Base-by-base conservation (phyloP, 30 jellyfish, hydroid and myxozoan genomes). In the Pelagia noctiluca region DNA sequence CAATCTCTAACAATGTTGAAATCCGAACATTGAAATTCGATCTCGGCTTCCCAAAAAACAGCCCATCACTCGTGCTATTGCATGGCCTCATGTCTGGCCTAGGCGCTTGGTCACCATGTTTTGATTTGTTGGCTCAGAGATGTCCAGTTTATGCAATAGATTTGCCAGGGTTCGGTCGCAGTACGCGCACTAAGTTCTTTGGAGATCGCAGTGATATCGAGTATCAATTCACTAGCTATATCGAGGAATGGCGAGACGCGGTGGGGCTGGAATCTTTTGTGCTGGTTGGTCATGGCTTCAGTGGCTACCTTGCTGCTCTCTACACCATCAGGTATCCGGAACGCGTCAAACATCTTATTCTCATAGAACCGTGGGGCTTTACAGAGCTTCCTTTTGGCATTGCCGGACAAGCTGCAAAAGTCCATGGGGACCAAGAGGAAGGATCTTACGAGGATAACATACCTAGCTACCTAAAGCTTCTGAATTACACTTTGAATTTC, bases 351-450 rank as follows among this genome's bases (percentile, higher is more conserved):
- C 99, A 94, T 78, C 72, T 94, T 23, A 68, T 94, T 5, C 49
- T 94, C 2, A 96, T 78, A 0, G 99, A 94, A 61, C 99, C 99
- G 1, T 94, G 99, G 99, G 99, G 99, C 25, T 94, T 94, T 82
- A 96, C 96, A 33, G 97, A 88, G 74, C 89, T 82, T 1, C 97
- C 97, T 1, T 84, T 84, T 75, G 88, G 95, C 28, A 63, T 84
- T 23, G 88, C 84, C 0, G 88, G 92, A 10, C 54, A 50, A 54
- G 79, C 92, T 18, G 84, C 78, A 1, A 42, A n/a, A 8, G 5
- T 48, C 13, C 71, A 71, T 11, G 35, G 18, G 8, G 92, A 69
- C 24, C 54, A 68, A 28, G 71, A 50, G 2, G 68, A 47, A 2
- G 60, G 18, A 13, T 10, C 85, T 12, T 87, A 87, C 38, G 68